Evolutionary conservation across 2,888 invertebrate genomes (phyloP), one percentile per base, ranked within the genome.

Genomic region (Cheilosia urbana): DNA sequence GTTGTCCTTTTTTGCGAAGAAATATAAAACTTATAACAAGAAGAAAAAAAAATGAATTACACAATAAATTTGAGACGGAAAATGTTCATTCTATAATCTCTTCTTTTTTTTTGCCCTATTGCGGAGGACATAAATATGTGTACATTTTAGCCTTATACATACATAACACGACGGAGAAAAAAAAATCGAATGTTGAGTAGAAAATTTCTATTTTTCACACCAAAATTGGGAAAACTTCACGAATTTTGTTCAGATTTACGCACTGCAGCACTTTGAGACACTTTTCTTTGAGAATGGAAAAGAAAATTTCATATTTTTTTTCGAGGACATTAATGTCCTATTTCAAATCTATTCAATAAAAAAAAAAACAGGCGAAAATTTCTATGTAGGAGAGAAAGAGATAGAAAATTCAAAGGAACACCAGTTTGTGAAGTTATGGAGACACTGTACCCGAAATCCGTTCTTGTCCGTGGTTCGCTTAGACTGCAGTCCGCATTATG

Each of bases 401-500:
- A 85, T 49, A 62, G 55, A 81, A 81, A 75, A 85, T 62, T 62
- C 57, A 71, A 76, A 76, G 76, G 75, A 55, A 80, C 76, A 84
- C 75, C 65, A 85, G 37, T 66, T 68, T 76, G 71, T 85, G 71
- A 81, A 77, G 62, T 71, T 72, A 63, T 81, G 81, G 81, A 85
- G 85, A 68, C 81, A 81, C 81, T 81, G 72, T 85, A 91, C 92
- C 92, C 92, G 92, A 91, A 91, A 91, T 92, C 92, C 92, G 92
- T 92, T 91, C 91, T 91, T 90, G 91, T 91, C 90, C 91, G 92
- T 92, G 91, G 92, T 92, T 92, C 91, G 90, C 91, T 92, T 91
- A 91, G 91, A 92, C 92, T 92, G 92, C 90, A 90, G 90, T 91
- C 90, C 90, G 90, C 90, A 90, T 90, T 89, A 89, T 88, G 88